A percentile compares a stretch with the other conserved stretches of the same genome.
These are phyloP conservation scores for Proctacanthus coquilletti DNA, from an alignment of 1,140 invertebrate species.

Conservation along the genomic window DNA sequence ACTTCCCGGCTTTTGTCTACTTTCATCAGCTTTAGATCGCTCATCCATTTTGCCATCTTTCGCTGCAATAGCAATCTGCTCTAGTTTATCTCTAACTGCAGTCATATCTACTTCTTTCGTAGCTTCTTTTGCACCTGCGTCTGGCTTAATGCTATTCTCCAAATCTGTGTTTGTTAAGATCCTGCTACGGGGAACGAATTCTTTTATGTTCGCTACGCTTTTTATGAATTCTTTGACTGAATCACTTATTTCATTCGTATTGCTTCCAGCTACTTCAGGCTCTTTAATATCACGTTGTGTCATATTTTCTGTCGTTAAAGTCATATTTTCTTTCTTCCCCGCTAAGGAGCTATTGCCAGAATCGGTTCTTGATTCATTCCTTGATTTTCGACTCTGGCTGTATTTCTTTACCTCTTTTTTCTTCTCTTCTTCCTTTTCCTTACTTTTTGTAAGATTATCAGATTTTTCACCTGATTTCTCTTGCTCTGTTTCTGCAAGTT, in stretches of 20 bases:
- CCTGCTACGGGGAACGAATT: constrained; percentile 1
- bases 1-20: no score
- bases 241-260: constrained; percentile 6
- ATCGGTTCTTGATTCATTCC: constrained; percentile 6
- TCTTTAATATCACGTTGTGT: constrained; percentile 6
- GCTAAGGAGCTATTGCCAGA: no score
- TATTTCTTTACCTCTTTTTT: constrained; percentile 13
- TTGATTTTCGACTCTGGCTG: constrained; percentile 4
- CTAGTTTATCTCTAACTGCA: neutral
- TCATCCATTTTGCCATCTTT: neutral
- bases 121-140: neutral
- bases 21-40: no score
- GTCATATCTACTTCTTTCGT: neutral
- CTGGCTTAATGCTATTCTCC: neutral
- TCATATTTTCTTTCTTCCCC: constrained; percentile 2
- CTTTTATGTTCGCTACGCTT: constrained; percentile 4
- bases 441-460: neutral
- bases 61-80: neutral
- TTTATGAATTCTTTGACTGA: constrained; percentile 8
- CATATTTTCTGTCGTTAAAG: constrained; percentile 6
- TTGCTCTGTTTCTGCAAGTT: no score
- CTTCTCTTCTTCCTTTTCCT: constrained; percentile 7
- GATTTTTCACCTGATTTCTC: neutral
- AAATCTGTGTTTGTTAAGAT: neutral
- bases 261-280: neutral